Percentiles rank a stretch among this genome's conserved stretches.
These are phyloP conservation scores for Gadopsis marmoratus DNA, from an alignment of 2,797 vertebrate species.

Conservation along the genomic window DNA sequence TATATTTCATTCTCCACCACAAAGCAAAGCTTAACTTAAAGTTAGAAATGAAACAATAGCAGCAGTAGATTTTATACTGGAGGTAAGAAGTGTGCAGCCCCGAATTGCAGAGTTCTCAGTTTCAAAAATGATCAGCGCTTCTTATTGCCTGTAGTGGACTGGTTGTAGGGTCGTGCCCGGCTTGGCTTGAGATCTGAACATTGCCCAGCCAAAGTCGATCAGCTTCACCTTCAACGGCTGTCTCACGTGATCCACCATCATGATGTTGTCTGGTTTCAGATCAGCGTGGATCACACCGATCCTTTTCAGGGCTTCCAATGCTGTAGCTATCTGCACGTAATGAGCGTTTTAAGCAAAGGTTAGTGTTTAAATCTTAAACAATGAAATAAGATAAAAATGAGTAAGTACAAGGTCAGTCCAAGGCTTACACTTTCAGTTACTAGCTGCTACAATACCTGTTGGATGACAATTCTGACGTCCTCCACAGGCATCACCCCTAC, in stretches of 20 bases:
- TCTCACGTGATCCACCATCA: neutral
- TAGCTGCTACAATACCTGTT: slow-evolving; percentile 1
- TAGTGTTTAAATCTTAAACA: neutral
- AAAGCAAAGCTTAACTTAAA: neutral
- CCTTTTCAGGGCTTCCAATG: neutral
- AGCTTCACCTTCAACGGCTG: slow-evolving; percentile 8
- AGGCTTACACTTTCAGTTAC: no score
- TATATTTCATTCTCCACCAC: no score
- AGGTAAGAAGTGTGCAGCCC: no score
- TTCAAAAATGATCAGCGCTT: neutral
- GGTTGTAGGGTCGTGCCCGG: accelerated
- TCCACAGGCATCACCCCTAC: neutral
- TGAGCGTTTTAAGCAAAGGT: no score
- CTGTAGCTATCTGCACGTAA: slow-evolving; percentile 5
- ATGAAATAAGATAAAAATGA: no score
- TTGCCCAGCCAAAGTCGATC: slow-evolving; percentile 11
- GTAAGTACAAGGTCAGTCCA: no score
- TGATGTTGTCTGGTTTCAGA: slow-evolving; percentile 16
- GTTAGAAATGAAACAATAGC: neutral
- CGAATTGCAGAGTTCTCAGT: no score
- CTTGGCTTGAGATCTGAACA: neutral
- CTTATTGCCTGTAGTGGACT: neutral
- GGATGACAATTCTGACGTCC: neutral
- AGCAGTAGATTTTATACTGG: no score
- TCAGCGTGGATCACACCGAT: slow-evolving; percentile 16